phyloP scores from a whole-genome alignment of 2,888 invertebrate genomes.

The Himalopsyche anomala region DNA sequence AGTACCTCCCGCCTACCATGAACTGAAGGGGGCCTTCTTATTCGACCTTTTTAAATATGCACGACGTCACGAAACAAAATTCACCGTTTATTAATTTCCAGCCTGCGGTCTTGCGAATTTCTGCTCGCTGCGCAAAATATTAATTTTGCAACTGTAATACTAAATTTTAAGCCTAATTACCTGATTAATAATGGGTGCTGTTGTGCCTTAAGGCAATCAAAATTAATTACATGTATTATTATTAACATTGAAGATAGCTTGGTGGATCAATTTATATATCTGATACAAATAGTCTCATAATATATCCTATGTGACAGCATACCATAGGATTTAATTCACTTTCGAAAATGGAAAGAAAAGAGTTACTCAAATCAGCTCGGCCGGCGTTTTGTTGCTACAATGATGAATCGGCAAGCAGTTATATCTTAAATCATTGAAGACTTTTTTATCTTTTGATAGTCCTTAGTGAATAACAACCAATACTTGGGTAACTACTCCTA shows the following conservation, averaged over 20 bases:
- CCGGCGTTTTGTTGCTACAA: too few relatives aligned
- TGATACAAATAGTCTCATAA: too few relatives aligned
- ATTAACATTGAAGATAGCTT: background rate
- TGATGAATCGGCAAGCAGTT: too few relatives aligned
- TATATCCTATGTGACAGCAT: too few relatives aligned
- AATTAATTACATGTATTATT: background rate
- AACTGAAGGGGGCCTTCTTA: background rate
- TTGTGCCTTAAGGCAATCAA: background rate
- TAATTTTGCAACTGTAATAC: slow-evolving; percentile 32
- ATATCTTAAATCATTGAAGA: too few relatives aligned
- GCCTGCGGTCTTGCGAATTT: slow-evolving; percentile 23
- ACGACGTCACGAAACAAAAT: slow-evolving; percentile 25
- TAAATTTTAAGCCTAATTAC: slow-evolving; percentile 31
- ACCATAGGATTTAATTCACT: too few relatives aligned
- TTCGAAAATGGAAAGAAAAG: too few relatives aligned
- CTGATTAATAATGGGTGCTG: slow-evolving; percentile 12
- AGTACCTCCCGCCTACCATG: background rate
- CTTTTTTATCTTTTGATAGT: too few relatives aligned
- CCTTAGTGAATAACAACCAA: too few relatives aligned
- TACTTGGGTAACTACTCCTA: too few relatives aligned
- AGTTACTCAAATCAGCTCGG: too few relatives aligned
- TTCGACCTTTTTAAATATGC: slow-evolving; percentile 37
- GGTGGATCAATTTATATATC: too few relatives aligned
- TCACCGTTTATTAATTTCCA: slow-evolving; percentile 32
- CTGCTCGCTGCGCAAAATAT: slow-evolving; percentile 14